A percentile compares a stretch with the other conserved stretches of the same genome.
phyloP scores from a whole-genome alignment of 2,888 invertebrate species.

The Argyresthia albistria region DNA sequence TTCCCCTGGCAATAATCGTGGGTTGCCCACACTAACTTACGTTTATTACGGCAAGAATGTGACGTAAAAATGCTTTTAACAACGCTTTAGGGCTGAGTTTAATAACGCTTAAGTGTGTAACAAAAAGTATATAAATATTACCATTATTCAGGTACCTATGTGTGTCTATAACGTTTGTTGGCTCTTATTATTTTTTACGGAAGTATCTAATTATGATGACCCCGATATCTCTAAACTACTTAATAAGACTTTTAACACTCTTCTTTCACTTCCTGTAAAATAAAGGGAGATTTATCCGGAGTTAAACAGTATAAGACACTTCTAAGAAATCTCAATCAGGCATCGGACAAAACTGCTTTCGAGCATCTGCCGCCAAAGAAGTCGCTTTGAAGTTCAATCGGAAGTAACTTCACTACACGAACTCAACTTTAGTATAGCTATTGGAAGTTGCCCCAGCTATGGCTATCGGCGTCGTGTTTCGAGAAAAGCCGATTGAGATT shows the following conservation, averaged over 20 bases:
- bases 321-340: background rate
- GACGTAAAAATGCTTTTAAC: constrained; percentile 2
- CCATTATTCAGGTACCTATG: background rate
- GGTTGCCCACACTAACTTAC: background rate
- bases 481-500: too few relatives aligned
- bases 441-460: too few relatives aligned
- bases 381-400: background rate
- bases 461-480: too few relatives aligned
- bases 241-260: too few relatives aligned
- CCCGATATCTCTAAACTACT: too few relatives aligned
- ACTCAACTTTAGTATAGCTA: background rate
- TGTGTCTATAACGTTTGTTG: too few relatives aligned
- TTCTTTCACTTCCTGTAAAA: background rate
- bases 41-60: constrained; percentile 1
- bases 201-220: too few relatives aligned
- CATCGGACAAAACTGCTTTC: background rate
- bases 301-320: background rate
- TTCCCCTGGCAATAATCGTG: background rate
- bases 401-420: background rate
- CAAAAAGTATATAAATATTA: background rate
- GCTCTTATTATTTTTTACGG: too few relatives aligned
- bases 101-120: background rate
- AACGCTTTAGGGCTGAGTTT: background rate
- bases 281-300: too few relatives aligned
- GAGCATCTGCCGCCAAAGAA: background rate